These are phyloP conservation scores for Mus caroli DNA, from an alignment of 2,797 vertebrate species.

Conservation along the genomic window DNA sequence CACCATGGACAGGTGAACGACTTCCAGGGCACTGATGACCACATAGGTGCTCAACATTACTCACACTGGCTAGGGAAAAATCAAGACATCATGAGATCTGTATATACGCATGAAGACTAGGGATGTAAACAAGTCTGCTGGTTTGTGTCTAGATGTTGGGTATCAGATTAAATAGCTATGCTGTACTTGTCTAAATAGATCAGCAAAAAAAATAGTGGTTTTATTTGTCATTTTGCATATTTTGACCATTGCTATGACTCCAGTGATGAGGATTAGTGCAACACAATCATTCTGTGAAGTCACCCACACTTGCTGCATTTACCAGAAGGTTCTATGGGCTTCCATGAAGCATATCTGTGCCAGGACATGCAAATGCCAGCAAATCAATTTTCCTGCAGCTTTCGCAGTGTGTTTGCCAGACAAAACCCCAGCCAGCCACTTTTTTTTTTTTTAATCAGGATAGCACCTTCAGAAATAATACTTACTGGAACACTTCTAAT, in stretches of 20 bases:
- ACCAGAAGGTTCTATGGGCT: conserved; percentile 65
- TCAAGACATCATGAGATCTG: conserved; percentile 2
- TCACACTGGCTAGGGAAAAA: conserved; percentile 1
- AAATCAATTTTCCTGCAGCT: conserved; percentile 79
- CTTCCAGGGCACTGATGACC: not conserved
- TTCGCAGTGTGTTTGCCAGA: conserved; percentile 76
- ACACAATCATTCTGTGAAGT: conserved; percentile 58
- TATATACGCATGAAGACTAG: not conserved
- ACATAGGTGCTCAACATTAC: not conserved
- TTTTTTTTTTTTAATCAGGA: conserved; percentile 47
- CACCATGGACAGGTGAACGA: not conserved
- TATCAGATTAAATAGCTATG: conserved; percentile 34
- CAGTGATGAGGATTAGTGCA: conserved; percentile 35
- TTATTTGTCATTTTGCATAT: conserved; percentile 43
- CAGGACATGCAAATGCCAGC: conserved; percentile 59
- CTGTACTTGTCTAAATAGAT: conserved; percentile 60
- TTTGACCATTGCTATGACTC: conserved; percentile 53
- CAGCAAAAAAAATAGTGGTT: conserved; percentile 19
- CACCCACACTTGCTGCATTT: conserved; percentile 24
- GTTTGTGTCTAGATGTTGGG: conserved; percentile 36
- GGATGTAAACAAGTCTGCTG: not conserved
- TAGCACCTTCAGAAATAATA: conserved; percentile 74
- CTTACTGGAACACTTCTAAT: conserved; percentile 67
- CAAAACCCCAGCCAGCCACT: conserved; percentile 73
- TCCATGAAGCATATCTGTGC: conserved; percentile 54